Base-by-base conservation (phyloP, 1,140 invertebrate species). In the Penaeus vannamei region DNA sequence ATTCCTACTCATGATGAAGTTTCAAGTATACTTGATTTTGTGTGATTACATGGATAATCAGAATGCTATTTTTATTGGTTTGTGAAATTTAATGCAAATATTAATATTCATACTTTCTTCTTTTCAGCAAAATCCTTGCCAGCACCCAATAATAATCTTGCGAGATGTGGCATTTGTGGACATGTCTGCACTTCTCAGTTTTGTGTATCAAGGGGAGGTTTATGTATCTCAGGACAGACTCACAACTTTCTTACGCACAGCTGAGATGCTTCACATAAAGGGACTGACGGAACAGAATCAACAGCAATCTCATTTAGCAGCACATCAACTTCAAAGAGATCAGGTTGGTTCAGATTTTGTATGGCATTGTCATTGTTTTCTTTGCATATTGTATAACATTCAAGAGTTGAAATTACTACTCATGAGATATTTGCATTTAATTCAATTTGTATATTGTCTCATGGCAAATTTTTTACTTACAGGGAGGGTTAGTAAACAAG, bases 141-240 rank as follows among this genome's bases (percentile, higher is more conserved):
- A 94, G 90, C 94, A 94, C 92, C 94, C 94, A 17, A 93, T 94
- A 79, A 92, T 94, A 22, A 94, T 94, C 84, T 91, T 94, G 46
- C 94, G 94, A 92, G 94, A 94, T 91, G 93, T 94, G 36, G 92
- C 90, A 79, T 93, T 92, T 91, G 85, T 92, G 29, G 94, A 94
- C 92, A 93, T 94, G 87, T 92, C 94, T 85, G 92, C 93, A 53
- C 92, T 94, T 59, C 92, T 94, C 23, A 92, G 93, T 84, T 94
- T 94, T 90, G 94, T 94, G 93, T 94, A 94, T 91, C 93, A 93
- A 90, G 94, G 94, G 72, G 95, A 96, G 93, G 95, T 96, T 20
- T 95, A 95, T 90, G 95, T 96, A 5, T 94, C 94, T 86, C 95
- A 95, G 91, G 95, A 95, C 89, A 94, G 95, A 88, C 92, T 96